Conservation (phyloP, 2,113 vertebrate genomes). For the Empidonax traillii region DNA sequence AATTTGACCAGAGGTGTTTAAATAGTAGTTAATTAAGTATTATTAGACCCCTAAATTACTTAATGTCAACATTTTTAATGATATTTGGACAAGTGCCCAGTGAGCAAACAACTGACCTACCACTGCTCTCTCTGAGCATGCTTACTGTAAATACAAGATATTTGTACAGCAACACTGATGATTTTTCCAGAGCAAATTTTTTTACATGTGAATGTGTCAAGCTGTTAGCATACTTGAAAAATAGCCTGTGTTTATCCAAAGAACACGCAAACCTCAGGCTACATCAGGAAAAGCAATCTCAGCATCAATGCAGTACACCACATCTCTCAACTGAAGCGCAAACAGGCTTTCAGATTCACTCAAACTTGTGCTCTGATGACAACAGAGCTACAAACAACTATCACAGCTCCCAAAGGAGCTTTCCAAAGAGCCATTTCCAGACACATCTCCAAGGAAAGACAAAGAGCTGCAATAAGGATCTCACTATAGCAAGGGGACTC, state of each 20-base stretch:
- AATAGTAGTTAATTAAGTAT: constrained; percentile 64
- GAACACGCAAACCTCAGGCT: not conserved
- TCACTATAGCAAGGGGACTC: not conserved
- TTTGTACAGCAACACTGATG: not conserved
- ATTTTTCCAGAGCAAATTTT: not conserved
- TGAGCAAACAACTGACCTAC: constrained; percentile 53
- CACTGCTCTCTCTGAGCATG: constrained; percentile 26
- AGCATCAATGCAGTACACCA: not conserved
- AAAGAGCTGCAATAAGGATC: not conserved
- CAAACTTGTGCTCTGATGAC: not conserved
- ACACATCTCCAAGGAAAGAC: not conserved
- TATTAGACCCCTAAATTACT: constrained; percentile 64
- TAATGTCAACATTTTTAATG: constrained; percentile 67
- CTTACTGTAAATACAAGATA: constrained; percentile 38
- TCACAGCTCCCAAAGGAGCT: not conserved
- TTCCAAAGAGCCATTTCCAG: not conserved
- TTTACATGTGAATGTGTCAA: not conserved
- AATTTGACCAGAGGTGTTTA: constrained; percentile 58
- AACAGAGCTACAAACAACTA: not conserved
- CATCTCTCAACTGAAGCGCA: rapidly evolving
- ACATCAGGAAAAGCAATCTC: not conserved
- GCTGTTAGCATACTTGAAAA: not conserved
- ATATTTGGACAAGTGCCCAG: constrained; percentile 61
- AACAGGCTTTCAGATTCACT: not conserved
- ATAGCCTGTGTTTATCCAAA: not conserved